Base-by-base conservation (phyloP, 2,888 invertebrate genomes). In the Euzetes globulus region DNA sequence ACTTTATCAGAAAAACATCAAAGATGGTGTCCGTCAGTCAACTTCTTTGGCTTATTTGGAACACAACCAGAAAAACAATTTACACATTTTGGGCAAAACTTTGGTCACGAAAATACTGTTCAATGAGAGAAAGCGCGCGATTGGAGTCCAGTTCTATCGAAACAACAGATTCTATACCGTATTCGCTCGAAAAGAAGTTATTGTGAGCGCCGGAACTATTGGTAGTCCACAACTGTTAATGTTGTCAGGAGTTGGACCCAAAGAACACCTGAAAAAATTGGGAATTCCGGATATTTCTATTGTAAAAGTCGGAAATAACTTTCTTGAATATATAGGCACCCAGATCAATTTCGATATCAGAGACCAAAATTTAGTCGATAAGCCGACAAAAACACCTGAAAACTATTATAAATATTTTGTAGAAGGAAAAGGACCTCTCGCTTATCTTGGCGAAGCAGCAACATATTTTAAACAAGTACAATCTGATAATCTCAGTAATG, bases 151-250 rank as follows among this genome's bases (percentile, higher is more conserved):
- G 80, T 91, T 92, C 80, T 83, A 90, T 1, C 86, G 90, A 68
- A 88, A 90, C 70, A 88, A 88, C 70, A 88, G 88, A 82, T 81
- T 89, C 0, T 88, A 88, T 79, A 86, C 89, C 71, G 88, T 92
- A 1, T 84, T 88, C 75, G 92, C 93, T 0, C 87, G 86, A 47
- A 93, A 90, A 81, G 94, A 94, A 82, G 90, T 97, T 0, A 90
- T 97, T 68, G 81, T 97, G 2, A 91, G 92, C 0, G 94, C 90
- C 0, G 97, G 63, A 17, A 87, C 96, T 0, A 87, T 98, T 0
- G 95, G 95, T 81, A 91, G 95, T 0, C 94, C 98, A 0, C 97
- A 98, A 81, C 81, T 98, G 1, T 83, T 98, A 58, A 93, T 96
- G 93, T 83, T 98, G 0, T 94, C 94, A 9, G 97, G 96, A 0